These are phyloP conservation scores for Dascyllus trimaculatus DNA, from an alignment of 2,113 vertebrate genomes.

Conservation along the genomic window DNA sequence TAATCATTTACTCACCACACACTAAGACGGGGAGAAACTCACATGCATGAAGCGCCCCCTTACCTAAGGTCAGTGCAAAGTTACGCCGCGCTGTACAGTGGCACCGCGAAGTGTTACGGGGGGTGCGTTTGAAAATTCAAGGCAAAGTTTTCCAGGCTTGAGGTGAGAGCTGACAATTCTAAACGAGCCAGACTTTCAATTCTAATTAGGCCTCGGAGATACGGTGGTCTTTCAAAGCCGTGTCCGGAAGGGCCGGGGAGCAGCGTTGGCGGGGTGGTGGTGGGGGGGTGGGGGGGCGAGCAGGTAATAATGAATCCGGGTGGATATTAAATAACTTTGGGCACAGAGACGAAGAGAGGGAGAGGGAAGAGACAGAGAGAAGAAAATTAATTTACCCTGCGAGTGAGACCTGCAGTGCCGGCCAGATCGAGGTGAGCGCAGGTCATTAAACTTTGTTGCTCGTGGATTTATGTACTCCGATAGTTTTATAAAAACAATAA, in stretches of 20 bases:
- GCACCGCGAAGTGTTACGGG: slow-evolving; percentile 51
- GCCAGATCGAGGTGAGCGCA: slow-evolving; percentile 48
- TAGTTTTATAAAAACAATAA: slow-evolving; percentile 62
- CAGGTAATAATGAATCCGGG: slow-evolving; percentile 86
- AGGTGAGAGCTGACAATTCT: slow-evolving; percentile 95
- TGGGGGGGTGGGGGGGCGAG: slow-evolving; percentile 32
- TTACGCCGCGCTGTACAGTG: slow-evolving; percentile 81
- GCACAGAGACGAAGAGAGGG: slow-evolving; percentile 31
- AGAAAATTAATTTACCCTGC: slow-evolving; percentile 64
- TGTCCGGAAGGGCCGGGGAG: slow-evolving; percentile 58
- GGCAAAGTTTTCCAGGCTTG: slow-evolving; percentile 92
- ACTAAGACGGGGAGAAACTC: background rate
- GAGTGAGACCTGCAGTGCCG: slow-evolving; percentile 48
- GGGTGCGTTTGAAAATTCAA: slow-evolving; percentile 92
- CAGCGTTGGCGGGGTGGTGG: background rate
- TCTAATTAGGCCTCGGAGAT: slow-evolving; percentile 87
- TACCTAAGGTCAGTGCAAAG: slow-evolving; percentile 93
- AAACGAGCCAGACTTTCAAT: slow-evolving; percentile 84
- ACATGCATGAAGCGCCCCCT: slow-evolving; percentile 86
- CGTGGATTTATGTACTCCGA: slow-evolving; percentile 34
- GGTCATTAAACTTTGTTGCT: slow-evolving; percentile 66
- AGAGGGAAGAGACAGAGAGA: slow-evolving; percentile 25
- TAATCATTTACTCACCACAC: slow-evolving; percentile 83
- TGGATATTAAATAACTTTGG: slow-evolving; percentile 76
- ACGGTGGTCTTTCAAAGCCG: slow-evolving; percentile 81